These are phyloP conservation scores for Synchiropus splendidus DNA, from an alignment of 2,113 vertebrate genomes.

Conservation along the genomic window DNA sequence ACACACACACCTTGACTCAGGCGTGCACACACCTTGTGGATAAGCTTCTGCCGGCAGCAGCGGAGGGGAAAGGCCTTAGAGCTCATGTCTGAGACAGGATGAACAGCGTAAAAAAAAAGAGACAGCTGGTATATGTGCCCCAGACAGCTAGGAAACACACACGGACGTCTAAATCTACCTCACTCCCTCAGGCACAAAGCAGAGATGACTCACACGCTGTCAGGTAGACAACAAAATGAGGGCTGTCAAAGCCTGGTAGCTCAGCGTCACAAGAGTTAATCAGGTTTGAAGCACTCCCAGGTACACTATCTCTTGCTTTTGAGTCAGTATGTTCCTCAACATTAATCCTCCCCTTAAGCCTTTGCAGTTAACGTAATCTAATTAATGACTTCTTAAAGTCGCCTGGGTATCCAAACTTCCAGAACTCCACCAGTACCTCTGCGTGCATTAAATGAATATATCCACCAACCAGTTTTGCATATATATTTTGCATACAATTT, in stretches of 20 bases:
- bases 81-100: conserved; percentile 28
- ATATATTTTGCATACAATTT: too few species aligned
- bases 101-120: conserved; percentile 38
- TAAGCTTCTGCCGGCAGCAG: conserved; percentile 36
- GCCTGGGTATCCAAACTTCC: conserved; percentile 24
- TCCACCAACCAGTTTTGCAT: too few species aligned
- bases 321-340: conserved; percentile 47
- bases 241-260: conserved; percentile 37
- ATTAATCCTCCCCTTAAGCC: conserved; percentile 67
- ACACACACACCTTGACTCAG: conserved; percentile 8
- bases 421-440: conserved; percentile 7
- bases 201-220: conserved; percentile 57
- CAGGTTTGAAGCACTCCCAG: conserved; percentile 58
- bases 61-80: conserved; percentile 34
- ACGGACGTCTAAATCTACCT: conserved; percentile 56
- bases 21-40: conserved; percentile 25
- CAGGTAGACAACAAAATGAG: conserved; percentile 60
- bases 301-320: conserved; percentile 58
- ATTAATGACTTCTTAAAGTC: conserved; percentile 60
- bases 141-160: conserved; percentile 46
- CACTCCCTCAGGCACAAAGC: too few species aligned
- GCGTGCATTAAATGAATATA: too few species aligned
- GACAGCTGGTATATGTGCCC: not conserved
- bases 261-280: conserved; percentile 37
- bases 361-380: conserved; percentile 67